Evolutionary conservation across 2,797 vertebrate genomes (phyloP), one percentile per base, ranked within the genome.

Genomic region (Odontamblyopus lacepedii): DNA sequence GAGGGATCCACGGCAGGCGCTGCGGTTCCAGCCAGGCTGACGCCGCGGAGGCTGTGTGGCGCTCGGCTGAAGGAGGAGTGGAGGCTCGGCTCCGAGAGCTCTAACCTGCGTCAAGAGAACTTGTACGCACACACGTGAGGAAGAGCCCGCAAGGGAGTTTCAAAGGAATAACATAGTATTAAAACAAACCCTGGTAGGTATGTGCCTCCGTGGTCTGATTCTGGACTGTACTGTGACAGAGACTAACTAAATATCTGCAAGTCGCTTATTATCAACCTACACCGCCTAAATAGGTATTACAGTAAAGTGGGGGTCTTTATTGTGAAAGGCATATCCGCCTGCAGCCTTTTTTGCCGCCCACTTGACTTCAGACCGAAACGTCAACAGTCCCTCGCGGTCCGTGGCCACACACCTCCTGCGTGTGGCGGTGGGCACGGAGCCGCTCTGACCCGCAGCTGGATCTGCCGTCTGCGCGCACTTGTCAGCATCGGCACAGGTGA

Each of bases 1-100:
- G 94, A 95, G 92, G 92, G 91, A 95, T 95, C 87, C 91, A 67
- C 35, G 80, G 70, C 78, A 92, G 91, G 94, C 93, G 85, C 92
- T 93, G 88, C 88, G 94, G 94, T 93, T 94, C 94, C 94, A 94
- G 94, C 88, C 94, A 93, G 93, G 83, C 94, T 95, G 94, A 94
- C 94, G 94, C 94, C 94, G 93, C 84, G 90, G 90, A 87, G 90
- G 91, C 81, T 89, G 91, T 88, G 92, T 87, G 90, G 87, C 85
- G 90, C 90, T 91, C 79, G 77, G 79, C 84, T 86, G 85, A 79
- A 72, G 84, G 84, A 90, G 86, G 79, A 89, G 82, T 66, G 81
- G 79, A 85, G 85, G 75, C 89, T 89, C 81, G 56, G 5, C 56
- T 59, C 68, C 71, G 88, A 83, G 86, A 76, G 83, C 66, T 38